Conservation (phyloP, 2,113 vertebrate genomes). For the Cyanistes caeruleus region DNA sequence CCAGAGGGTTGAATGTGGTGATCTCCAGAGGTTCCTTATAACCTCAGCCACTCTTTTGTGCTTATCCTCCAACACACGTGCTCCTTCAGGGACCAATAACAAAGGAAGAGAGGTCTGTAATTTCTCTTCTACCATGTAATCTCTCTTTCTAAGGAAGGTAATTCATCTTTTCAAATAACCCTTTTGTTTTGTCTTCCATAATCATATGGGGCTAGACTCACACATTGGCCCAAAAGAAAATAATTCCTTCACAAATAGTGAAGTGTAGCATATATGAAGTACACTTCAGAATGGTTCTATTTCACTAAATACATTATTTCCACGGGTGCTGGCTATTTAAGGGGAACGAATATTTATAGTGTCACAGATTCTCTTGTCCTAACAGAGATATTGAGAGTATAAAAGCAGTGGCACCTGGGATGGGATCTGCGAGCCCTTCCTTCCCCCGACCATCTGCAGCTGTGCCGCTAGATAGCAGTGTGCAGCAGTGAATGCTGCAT, state of each 20-base stretch:
- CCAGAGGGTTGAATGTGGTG: background rate
- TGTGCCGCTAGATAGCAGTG: conserved; percentile 55
- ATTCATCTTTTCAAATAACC: background rate
- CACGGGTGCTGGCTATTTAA: background rate
- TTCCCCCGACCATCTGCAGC: background rate
- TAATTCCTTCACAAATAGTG: background rate
- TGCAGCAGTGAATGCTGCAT: background rate
- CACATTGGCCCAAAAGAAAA: background rate
- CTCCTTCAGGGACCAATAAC: background rate
- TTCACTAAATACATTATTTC: background rate
- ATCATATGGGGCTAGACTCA: background rate
- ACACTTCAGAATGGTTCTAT: background rate
- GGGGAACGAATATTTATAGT: background rate
- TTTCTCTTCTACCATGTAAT: background rate
- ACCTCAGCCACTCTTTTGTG: background rate
- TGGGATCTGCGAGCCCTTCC: background rate
- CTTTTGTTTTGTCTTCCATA: background rate
- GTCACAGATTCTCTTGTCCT: background rate
- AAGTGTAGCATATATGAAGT: background rate
- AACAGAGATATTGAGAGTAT: background rate
- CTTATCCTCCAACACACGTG: too few species aligned
- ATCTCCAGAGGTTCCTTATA: background rate
- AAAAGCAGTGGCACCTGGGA: background rate
- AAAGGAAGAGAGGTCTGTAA: background rate
- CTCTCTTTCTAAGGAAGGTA: background rate